Conservation (phyloP, 2,113 vertebrate species). For the Nothoprocta pentlandii region DNA sequence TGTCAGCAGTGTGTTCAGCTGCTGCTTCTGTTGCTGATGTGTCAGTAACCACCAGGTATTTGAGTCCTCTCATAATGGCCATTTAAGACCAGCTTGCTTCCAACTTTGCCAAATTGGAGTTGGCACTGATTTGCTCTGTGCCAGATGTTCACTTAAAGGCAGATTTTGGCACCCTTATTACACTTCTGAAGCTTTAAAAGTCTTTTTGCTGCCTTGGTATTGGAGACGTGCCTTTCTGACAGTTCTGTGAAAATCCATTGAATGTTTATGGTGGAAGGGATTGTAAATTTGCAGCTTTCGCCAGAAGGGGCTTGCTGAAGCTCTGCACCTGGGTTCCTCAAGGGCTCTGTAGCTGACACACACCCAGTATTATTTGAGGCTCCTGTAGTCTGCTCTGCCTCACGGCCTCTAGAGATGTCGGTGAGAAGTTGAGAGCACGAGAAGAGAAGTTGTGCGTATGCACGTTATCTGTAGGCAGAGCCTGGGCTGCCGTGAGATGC, state of each 20-base stretch:
- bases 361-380: neutral
- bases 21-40: neutral
- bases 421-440: neutral
- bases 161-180: neutral
- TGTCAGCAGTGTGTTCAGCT: neutral
- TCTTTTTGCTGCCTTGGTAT: slow-evolving; percentile 20
- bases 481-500: neutral
- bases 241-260: slow-evolving; percentile 1
- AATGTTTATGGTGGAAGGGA: neutral
- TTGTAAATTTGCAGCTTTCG: neutral
- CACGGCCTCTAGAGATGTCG: neutral
- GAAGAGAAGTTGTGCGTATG: neutral
- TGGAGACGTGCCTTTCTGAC: slow-evolving; percentile 32
- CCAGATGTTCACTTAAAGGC: slow-evolving; percentile 10
- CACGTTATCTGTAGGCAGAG: neutral
- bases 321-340: neutral
- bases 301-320: neutral
- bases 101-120: neutral
- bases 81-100: neutral
- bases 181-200: neutral
- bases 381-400: neutral
- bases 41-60: neutral
- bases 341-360: neutral
- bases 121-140: neutral
- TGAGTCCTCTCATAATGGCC: neutral